Evolutionary conservation across 2,113 vertebrate genomes (phyloP).

Genomic region (Xiphophorus maculatus): DNA sequence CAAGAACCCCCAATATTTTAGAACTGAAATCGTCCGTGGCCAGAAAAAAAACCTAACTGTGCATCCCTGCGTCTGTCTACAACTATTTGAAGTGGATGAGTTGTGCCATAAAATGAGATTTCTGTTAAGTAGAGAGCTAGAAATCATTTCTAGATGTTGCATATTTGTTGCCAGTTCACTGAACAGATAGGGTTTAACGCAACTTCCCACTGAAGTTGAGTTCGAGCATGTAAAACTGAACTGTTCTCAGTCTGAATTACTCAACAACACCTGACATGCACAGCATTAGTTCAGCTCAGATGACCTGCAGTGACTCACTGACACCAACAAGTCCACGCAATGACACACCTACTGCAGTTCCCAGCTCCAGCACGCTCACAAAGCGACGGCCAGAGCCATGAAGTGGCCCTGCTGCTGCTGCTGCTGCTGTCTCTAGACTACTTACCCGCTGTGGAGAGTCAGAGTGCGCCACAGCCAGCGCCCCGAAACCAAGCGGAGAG

Average conservation of each 20-base stretch:
- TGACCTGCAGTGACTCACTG: slow-evolving; percentile 54
- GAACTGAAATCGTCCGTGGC: neutral
- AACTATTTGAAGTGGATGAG: neutral
- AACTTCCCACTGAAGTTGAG: neutral
- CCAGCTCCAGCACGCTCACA: neutral
- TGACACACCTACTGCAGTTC: slow-evolving; percentile 58
- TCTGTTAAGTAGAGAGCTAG: neutral
- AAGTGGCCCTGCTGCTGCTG: neutral
- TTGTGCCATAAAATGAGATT: too few relatives aligned
- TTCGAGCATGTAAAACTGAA: slow-evolving; percentile 4
- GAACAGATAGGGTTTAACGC: neutral
- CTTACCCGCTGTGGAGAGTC: slow-evolving; percentile 68
- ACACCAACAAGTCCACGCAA: slow-evolving; percentile 14
- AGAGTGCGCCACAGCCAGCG: slow-evolving; percentile 70
- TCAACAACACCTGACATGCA: slow-evolving; percentile 56
- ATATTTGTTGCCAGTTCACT: neutral
- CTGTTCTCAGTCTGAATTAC: slow-evolving; percentile 13
- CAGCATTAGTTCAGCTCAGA: slow-evolving; percentile 37
- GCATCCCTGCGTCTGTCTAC: neutral
- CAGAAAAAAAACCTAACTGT: neutral
- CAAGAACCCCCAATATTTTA: neutral
- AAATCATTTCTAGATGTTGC: neutral
- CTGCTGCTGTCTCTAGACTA: slow-evolving; percentile 9
- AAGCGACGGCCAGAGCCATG: neutral
- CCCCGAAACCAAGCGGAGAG: slow-evolving; percentile 47